Evolutionary conservation across 2,888 invertebrate genomes (phyloP), one percentile per base, ranked within the genome.

Genomic region (Lamproptera curius): DNA sequence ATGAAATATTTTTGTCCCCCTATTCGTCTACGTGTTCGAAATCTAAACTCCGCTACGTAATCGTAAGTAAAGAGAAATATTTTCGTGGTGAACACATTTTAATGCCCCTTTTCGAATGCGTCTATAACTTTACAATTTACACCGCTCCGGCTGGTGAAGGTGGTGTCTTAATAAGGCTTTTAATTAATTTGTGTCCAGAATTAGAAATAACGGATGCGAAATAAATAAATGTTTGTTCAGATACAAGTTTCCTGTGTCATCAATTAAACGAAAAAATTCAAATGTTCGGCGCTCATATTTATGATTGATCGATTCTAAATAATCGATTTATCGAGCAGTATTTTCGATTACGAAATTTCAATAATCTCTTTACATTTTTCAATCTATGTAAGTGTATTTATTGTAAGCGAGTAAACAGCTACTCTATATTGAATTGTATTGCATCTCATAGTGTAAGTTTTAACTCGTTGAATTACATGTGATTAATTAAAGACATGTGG

Each of bases 401-500:
- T 20, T 5, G 6, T 20, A 20, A 6, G 20, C 6, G 20, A 3
- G 6, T 20, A 20, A 6, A 20, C 20, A 20, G 4, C 6, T 20
- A 33, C 39, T 23, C 20, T 15, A 14, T 15, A 20, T 23, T 16
- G 26, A 33, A 39, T 34, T 23, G 20, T 46, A 46, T 37, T 47
- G 17, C 14, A 41, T 20, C 36, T 42, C 33, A 38, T 38, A 37
- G 11, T 16, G 13, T 31, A 42, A 15, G 16, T 17, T 38, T 37
- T n/a, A n/a, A 17, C 16, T 34, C 39, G 23, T 40, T 28, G 15
- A 42, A 37, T 41, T 11, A 31, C 33, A 38, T 39, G 46, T 46
- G 42, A 46, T 50, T 46, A 16, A 33, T 14, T 36, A 37, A 76
- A 74, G 74, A 83, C 77, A 79, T 76, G 86, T 76, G 83, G 86